These are phyloP conservation scores for Drosophila eugracilis DNA, from an alignment of 1,140 invertebrate species.

Conservation along the genomic window DNA sequence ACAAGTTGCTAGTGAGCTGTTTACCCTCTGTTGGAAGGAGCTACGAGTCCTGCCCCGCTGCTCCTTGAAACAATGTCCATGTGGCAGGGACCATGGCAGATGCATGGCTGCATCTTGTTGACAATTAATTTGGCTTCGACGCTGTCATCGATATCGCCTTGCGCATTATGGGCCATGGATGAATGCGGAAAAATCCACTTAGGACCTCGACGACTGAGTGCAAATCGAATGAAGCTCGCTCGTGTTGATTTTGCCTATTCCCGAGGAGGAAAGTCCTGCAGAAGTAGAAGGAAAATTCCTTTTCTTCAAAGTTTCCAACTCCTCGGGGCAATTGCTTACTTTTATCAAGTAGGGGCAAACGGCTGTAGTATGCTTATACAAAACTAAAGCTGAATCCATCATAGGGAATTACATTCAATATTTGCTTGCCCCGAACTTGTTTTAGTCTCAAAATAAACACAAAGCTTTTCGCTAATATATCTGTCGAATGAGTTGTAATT, in stretches of 20 bases:
- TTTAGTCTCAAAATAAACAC: too few relatives aligned
- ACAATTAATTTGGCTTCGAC: conserved; percentile 75
- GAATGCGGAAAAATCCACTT: conserved; percentile 42
- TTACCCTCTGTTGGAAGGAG: conserved; percentile 8
- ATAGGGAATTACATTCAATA: too few relatives aligned
- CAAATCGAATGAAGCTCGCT: conserved; percentile 38
- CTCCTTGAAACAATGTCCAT: conserved; percentile 54
- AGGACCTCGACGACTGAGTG: conserved; percentile 19
- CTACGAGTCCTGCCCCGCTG: conserved; percentile 4
- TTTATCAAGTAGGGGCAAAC: too few relatives aligned
- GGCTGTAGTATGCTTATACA: too few relatives aligned
- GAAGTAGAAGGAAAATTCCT: conserved; percentile 1
- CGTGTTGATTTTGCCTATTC: conserved; percentile 27
- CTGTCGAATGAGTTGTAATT: too few relatives aligned
- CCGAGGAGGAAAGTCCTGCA: conserved; percentile 3
- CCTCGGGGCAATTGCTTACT: not conserved
- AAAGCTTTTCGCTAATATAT: too few relatives aligned
- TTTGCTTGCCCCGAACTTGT: not conserved
- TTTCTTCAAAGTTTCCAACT: not conserved
- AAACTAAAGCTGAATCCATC: not conserved
- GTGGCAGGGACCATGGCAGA: conserved; percentile 25
- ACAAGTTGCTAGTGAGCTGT: conserved; percentile 27
- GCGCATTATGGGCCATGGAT: conserved; percentile 46
- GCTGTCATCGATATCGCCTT: conserved; percentile 60
- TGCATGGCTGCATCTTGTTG: conserved; percentile 73